These are phyloP conservation scores for Macropus fuliginosus DNA, from an alignment of 2,797 vertebrate species.

Conservation along the genomic window DNA sequence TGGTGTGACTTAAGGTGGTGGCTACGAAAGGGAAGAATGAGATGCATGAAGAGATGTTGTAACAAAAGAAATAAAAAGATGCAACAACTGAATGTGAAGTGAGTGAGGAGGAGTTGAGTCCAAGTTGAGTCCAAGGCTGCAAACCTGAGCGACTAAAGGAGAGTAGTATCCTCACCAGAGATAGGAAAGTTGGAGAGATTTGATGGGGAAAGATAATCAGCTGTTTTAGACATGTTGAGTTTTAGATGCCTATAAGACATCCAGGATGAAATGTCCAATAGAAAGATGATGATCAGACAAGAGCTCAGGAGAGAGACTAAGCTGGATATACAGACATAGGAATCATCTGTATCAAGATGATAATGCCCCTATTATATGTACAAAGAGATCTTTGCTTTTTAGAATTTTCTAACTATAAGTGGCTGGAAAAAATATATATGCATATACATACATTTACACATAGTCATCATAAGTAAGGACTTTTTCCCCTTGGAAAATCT, in stretches of 20 bases:
- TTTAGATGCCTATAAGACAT: neutral
- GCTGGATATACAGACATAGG: too few species aligned
- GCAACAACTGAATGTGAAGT: neutral
- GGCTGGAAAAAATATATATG: neutral
- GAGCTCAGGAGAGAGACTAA: too few species aligned
- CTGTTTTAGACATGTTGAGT: neutral
- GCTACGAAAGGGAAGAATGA: neutral
- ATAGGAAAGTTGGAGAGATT: neutral
- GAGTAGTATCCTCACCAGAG: neutral
- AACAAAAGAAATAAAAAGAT: neutral
- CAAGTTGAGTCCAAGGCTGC: neutral
- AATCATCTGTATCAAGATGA: too few species aligned
- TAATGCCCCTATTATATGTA: too few species aligned
- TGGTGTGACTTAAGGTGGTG: neutral
- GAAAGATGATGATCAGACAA: neutral
- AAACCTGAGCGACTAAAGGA: neutral
- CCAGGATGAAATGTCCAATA: neutral
- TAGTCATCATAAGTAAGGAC: neutral
- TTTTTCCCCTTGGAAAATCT: neutral
- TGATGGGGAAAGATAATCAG: neutral
- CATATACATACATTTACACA: neutral
- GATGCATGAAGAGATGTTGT: too few species aligned
- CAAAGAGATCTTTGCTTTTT: neutral
- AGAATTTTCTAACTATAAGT: neutral
- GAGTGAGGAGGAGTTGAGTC: too few species aligned